These are phyloP conservation scores for Horisme vitalbata DNA, from an alignment of 2,888 invertebrate genomes.

Conservation along the genomic window DNA sequence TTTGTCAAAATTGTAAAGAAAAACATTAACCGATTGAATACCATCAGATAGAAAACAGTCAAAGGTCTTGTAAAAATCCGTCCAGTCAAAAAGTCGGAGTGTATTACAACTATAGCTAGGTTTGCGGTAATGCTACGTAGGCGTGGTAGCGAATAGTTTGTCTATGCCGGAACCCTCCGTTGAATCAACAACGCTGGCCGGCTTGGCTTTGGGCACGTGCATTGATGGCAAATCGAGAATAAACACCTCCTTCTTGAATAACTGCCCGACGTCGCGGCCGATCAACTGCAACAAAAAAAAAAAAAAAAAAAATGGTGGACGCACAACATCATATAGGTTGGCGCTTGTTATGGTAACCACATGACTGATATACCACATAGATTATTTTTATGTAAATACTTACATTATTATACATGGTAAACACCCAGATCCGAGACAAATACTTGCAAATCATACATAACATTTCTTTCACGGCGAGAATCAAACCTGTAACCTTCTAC, in stretches of 20 bases:
- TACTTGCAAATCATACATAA: too few relatives aligned
- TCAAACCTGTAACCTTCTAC: too few relatives aligned
- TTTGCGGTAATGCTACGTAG: slow-evolving; percentile 49
- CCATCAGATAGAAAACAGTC: neutral
- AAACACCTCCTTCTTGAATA: slow-evolving; percentile 93
- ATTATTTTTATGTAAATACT: too few relatives aligned
- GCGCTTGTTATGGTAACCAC: neutral
- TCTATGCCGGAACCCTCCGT: slow-evolving; percentile 62
- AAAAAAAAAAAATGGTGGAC: too few relatives aligned
- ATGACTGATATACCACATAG: too few relatives aligned
- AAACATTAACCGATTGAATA: neutral
- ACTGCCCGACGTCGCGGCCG: slow-evolving; percentile 92
- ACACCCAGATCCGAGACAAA: too few relatives aligned
- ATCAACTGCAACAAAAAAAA: too few relatives aligned
- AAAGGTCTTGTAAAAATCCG: slow-evolving; percentile 17
- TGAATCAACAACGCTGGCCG: slow-evolving; percentile 59
- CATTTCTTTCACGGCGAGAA: too few relatives aligned
- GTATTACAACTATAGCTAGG: neutral
- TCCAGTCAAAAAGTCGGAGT: slow-evolving; percentile 9
- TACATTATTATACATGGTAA: too few relatives aligned
- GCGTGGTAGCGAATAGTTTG: slow-evolving; percentile 58
- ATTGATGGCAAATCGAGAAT: slow-evolving; percentile 92
- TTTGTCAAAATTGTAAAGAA: slow-evolving; percentile 2
- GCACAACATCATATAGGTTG: too few relatives aligned
- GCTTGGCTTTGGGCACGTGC: slow-evolving; percentile 58